Evolutionary conservation across 2,888 invertebrate species (phyloP), one percentile per base, ranked within the genome.

Genomic region (Lacanobia wlatinum): DNA sequence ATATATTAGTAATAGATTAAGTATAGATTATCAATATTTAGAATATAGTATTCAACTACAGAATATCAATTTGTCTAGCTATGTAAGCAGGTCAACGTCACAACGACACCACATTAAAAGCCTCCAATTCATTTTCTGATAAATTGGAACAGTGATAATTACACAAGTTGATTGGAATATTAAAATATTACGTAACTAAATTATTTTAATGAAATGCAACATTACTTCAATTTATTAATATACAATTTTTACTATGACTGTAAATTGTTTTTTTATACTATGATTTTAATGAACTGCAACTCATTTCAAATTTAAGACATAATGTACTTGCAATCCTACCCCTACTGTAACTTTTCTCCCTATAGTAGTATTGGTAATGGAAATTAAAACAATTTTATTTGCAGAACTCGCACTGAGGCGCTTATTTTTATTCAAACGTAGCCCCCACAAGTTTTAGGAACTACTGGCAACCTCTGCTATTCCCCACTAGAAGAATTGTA

Each of bases 71-170:
- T 28, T 28, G 28, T 28, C 28, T 67, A 50, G 52, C 3, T 43
- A 40, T 67, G 40, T 34, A 48, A 59, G 21, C 40, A 70, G 50
- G 14, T 18, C 28, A 70, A 52, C 2, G 5, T 21, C 52, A 53
- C 18, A 59, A 59, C 28, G 21, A 52, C 9, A 1, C 18, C 0
- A 52, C 58, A 67, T 58, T 40, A 56, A 65, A 58, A 80, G 34
- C 48, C 14, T 65, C 14, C 40, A 71, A 58, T 76, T 63, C 9
- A 66, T 71, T 73, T 68, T 58, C 59, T 56, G 64, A 48, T 69
- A 77, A 83, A 75, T 73, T 82, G 53, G 38, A 69, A 72, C 70
- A 68, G 21, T 70, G 43, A 63, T 61, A 69, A 84, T 82, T 63
- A 72, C 56, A 77, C 46, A 59, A 84, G 55, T 78, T 82, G 62